Evolutionary conservation across 2,888 invertebrate genomes (phyloP).

Genomic region (Diarsia mendica): DNA sequence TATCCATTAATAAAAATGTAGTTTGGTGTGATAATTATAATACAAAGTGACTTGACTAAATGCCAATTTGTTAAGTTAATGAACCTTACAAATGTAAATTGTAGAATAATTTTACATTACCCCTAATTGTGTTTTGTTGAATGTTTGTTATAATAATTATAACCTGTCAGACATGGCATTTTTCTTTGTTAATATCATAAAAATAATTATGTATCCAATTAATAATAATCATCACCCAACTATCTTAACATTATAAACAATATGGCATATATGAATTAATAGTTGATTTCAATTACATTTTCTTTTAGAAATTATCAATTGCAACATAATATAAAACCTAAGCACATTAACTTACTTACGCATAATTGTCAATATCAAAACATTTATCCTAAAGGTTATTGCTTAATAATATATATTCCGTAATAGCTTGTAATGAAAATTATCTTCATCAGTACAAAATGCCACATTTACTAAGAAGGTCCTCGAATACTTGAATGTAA

Average conservation of each 20-base stretch:
- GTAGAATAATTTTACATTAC: conserved; percentile 81
- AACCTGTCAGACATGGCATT: conserved; percentile 82
- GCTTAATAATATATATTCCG: conserved; percentile 88
- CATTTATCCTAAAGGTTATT: conserved; percentile 90
- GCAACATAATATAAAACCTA: conserved; percentile 88
- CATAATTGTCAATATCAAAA: conserved; percentile 90
- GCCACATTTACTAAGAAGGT: conserved; percentile 84
- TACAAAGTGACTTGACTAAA: conserved; percentile 87
- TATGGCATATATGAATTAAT: conserved; percentile 90
- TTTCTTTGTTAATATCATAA: conserved; percentile 73
- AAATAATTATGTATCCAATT: conserved; percentile 81
- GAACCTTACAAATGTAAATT: conserved; percentile 73
- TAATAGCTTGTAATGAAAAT: conserved; percentile 86
- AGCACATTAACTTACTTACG: conserved; percentile 88
- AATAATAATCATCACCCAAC: conserved; percentile 82
- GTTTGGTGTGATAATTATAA: conserved; percentile 87
- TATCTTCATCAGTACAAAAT: conserved; percentile 89
- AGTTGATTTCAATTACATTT: conserved; percentile 87
- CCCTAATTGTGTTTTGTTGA: conserved; percentile 76
- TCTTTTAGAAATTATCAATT: conserved; percentile 88
- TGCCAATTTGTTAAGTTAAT: conserved; percentile 82
- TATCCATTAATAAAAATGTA: conserved; percentile 86
- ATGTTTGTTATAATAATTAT: conserved; percentile 77
- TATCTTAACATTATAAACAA: conserved; percentile 89
- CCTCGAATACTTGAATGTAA: conserved; percentile 83